A percentile compares a stretch with the other conserved stretches of the same genome.
Conservation (phyloP, 2,113 vertebrate species). For the Festucalex cinctus region DNA sequence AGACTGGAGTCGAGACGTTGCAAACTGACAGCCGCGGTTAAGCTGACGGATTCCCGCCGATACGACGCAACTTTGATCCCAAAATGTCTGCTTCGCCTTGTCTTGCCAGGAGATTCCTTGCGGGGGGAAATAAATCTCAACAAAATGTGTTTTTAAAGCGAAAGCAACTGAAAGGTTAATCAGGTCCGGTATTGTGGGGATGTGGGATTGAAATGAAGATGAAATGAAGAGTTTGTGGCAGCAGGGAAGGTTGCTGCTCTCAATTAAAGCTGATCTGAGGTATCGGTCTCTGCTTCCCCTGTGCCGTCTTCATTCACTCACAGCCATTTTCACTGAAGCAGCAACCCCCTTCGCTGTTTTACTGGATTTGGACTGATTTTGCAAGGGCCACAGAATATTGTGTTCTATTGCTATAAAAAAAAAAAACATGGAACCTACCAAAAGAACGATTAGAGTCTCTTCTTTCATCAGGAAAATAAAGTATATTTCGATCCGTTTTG, state of each 20-base stretch:
- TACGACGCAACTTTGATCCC: not conserved
- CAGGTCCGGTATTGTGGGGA: not conserved
- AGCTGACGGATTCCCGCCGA: not conserved
- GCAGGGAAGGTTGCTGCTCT: not conserved
- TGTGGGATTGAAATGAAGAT: not conserved
- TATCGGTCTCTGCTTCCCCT: not conserved
- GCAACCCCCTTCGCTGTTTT: too few species aligned
- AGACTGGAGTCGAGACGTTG: not conserved
- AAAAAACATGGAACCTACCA: too few species aligned
- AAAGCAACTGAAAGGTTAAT: slow-evolving; percentile 2
- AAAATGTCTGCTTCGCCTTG: not conserved
- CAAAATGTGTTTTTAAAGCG: not conserved
- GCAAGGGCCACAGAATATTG: too few species aligned
- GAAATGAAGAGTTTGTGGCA: not conserved
- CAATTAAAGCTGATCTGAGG: not conserved
- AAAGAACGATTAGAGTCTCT: too few species aligned
- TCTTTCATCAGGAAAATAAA: too few species aligned
- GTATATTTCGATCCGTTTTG: too few species aligned
- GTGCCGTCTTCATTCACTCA: too few species aligned
- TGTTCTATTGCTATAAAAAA: too few species aligned
- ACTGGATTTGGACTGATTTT: too few species aligned
- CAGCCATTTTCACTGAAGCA: too few species aligned
- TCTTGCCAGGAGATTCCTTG: not conserved
- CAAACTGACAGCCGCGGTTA: not conserved
- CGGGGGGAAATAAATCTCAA: not conserved